Evolutionary conservation across 2,113 vertebrate species (phyloP), one percentile per base, ranked within the genome.

Genomic region (Chitala chitala): DNA sequence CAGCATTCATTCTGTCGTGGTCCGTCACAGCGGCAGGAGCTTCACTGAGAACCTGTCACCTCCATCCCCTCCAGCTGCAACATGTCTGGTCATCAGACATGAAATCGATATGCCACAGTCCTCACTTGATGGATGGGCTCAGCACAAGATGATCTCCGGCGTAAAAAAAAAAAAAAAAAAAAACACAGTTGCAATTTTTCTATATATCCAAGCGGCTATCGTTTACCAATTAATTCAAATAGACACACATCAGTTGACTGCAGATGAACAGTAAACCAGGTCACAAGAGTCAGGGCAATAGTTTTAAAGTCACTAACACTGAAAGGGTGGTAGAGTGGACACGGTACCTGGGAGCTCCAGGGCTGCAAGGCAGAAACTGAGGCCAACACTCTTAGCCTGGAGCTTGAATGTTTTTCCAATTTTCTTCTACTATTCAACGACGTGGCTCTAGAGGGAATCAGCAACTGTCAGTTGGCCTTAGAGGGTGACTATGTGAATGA

Each of bases 41-140:
- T 80, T 31, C 82, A 87, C 80, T 82, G 82, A 77, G 79, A 69
- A 80, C 79, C 79, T 82, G 82, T 86, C 86, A 85, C 84, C 82
- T 80, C 71, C 83, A 86, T 85, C 82, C 82, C 80, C 84, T 79
- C 73, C 84, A 86, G 86, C 83, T 82, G 84, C 78, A 80, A 80
- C 76, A 58, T 81, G 75, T 73, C 76, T 77, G 77, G 80, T 80
- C 76, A 74, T 53, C 63, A 77, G 87, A 89, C 87, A 82, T 80
- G 78, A 90, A 91, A 91, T 91, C 87, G 85, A 90, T 90, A 87
- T 73, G 55, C 76, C 75, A 76, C 81, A 80, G 87, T 89, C 86
- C 86, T 79, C 76, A 76, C 77, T 76, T 89, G 87, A 85, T 87
- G 83, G 85, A 86, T 86, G 84, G 81, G 76, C 81, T 79, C 79